Evolutionary conservation across 2,113 vertebrate species (phyloP), one percentile per base, ranked within the genome.

Genomic region (Eidolon helvum): DNA sequence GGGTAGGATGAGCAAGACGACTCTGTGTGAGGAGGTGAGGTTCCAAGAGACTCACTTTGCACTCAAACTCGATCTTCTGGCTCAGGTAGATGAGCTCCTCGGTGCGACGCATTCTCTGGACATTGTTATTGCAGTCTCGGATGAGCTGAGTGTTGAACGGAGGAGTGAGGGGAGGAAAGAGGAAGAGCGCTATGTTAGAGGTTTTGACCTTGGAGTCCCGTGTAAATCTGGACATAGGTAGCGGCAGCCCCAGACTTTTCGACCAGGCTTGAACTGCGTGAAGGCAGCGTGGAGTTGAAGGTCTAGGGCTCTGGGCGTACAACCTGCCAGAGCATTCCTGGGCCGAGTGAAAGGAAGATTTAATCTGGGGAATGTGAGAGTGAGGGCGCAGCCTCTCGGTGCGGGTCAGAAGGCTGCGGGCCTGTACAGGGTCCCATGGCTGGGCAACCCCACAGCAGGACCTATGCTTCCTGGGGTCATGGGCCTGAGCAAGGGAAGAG

Each of bases 11-110:
- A 48, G 22, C 0, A 7, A 14, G n/a, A 10, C 1, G 21, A 43
- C 7, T n/a, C 26, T 7, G 1, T 2, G 19, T 53, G 1, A 8
- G 38, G 15, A 16, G n/a, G 14, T 6, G 1, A 35, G 35, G 18
- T 8, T 1, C 19, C 68, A 9, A 15, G 65, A 28, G 77, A 91
- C 99, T 98, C 95, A 99, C 99, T 98, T 98, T 99, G 98, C 99
- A 99, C 85, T 99, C 99, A 98, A 99, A 99, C 98, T 99, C 99
- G 92, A 99, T 99, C 97, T 99, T 99, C 90, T 99, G 99, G 97
- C 99, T 99, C 84, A 99, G 99, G 85, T 98, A 98, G 91, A 99
- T 99, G 92, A 99, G 98, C 45, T 99, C 99, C 98, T 99, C 99
- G 0, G 99, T 99, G 97, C 98, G 99, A 83, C 99, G 99, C 99